phyloP scores from a whole-genome alignment of 2,113 vertebrate genomes.

The Neotragus moschatus region DNA sequence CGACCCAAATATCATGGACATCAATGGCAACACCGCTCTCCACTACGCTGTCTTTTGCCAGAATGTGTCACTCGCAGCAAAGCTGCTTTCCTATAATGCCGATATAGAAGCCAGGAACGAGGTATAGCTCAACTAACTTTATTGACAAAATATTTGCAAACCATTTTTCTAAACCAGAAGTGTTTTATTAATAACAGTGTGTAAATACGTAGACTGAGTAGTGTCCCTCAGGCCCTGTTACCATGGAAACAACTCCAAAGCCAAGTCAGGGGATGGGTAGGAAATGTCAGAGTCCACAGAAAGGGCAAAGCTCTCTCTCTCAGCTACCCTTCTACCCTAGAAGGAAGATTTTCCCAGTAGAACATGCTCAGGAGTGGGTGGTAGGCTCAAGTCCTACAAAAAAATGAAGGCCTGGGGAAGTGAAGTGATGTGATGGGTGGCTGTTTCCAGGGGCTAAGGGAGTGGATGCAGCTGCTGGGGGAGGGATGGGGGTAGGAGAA shows the following conservation, averaged over 20 bases:
- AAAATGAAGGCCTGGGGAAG: too few relatives aligned
- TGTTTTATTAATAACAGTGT: constrained; percentile 48
- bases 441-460: not conserved
- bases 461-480: not conserved
- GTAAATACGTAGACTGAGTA: not conserved
- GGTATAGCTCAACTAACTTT: constrained; percentile 74
- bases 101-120: constrained; percentile 86
- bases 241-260: not conserved
- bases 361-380: not conserved
- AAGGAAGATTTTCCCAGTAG: not conserved
- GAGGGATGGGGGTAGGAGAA: not conserved
- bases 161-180: not conserved
- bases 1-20: constrained; percentile 85
- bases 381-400: not conserved
- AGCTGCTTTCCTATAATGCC: constrained; percentile 84
- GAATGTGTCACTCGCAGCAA: constrained; percentile 68
- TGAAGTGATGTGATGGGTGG: not conserved
- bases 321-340: not conserved
- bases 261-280: not conserved
- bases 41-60: constrained; percentile 85
- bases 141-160: not conserved
- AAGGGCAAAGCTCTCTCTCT: not conserved
- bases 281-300: not conserved
- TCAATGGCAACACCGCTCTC: constrained; percentile 86
- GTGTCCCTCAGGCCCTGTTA: not conserved